Evolutionary conservation across 2,888 invertebrate genomes (phyloP), one percentile per base, ranked within the genome.

Genomic region (Oithona nana): DNA sequence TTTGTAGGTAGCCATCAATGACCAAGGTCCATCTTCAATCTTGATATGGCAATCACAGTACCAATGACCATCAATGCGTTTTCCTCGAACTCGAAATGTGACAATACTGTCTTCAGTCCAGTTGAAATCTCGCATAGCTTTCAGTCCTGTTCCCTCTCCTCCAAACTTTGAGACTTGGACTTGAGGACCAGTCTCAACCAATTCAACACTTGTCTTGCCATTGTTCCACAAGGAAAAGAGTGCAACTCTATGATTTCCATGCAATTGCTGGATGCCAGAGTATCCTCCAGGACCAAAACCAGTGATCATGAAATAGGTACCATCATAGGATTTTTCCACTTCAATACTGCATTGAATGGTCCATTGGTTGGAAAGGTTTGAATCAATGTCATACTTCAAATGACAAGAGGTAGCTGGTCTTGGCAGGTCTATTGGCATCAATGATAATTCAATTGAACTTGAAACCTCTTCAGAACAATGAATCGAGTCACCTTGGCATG

Each of bases 221-320:
- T 59, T 49, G 16, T 59, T 48, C 59, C 59, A 59, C 59, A 59
- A 48, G 8, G 59, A 59, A 24, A 59, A 59, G 3, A 59, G 31
- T n/a, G 59, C 59, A 3, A 48, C 48, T 6, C 48, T 31, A 8
- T n/a, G 26, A 24, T 20, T 20, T 28, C 20, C 48, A 3, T n/a
- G 20, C 16, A 39, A n/a, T 16, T 59, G 48, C 28, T 59, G 59
- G 22, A 59, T 62, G 11, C 62, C 62, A 24, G 56, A 52, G 26
- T 62, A 62, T 22, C 62, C 62, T 3, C 56, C 62, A 11, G 62
- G 62, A 28, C 56, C 29, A 55, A 55, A 62, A 20, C 62, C 62
- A 1, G 49, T 29, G 11, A 62, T 56, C 20, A 55, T 56, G 26
- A 62, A 62, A 31, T 62, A 62, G n/a, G 62, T 62, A 54, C 62